phyloP scores from a whole-genome alignment of 2,797 vertebrate species.

The Pangasius krempfi region DNA sequence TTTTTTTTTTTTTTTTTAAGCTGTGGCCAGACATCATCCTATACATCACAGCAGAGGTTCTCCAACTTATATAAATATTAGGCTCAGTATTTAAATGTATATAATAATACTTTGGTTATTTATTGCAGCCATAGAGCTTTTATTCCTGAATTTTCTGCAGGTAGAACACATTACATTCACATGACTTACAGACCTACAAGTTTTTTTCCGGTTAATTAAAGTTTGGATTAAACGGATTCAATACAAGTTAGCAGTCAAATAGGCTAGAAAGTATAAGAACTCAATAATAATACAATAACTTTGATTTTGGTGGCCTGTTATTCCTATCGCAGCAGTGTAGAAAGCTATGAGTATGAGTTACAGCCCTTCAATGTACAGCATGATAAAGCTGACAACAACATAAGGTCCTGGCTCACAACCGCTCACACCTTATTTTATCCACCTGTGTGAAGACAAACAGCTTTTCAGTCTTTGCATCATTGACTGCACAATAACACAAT shows the following conservation, averaged over 20 bases:
- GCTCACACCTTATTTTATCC: not conserved
- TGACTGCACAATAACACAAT: not conserved
- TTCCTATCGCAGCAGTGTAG: not conserved
- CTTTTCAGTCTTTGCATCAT: not conserved
- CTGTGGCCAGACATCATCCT: not conserved
- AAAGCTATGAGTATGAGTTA: not conserved
- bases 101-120: not conserved
- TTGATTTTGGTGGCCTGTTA: not conserved
- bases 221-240: not conserved
- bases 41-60: not conserved
- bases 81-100: not conserved
- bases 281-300: not conserved
- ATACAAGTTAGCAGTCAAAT: no score
- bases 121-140: not conserved
- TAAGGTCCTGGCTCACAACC: not conserved
- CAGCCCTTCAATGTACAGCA: not conserved
- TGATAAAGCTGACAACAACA: constrained; percentile 18
- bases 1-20: not conserved
- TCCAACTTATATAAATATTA: not conserved
- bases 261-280: not conserved
- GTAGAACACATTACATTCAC: not conserved
- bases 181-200: not conserved
- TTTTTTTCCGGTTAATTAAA: not conserved
- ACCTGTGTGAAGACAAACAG: not conserved
- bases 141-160: not conserved